phyloP scores from a whole-genome alignment of 2,113 vertebrate species.

The Pelecanoides urinatrix region DNA sequence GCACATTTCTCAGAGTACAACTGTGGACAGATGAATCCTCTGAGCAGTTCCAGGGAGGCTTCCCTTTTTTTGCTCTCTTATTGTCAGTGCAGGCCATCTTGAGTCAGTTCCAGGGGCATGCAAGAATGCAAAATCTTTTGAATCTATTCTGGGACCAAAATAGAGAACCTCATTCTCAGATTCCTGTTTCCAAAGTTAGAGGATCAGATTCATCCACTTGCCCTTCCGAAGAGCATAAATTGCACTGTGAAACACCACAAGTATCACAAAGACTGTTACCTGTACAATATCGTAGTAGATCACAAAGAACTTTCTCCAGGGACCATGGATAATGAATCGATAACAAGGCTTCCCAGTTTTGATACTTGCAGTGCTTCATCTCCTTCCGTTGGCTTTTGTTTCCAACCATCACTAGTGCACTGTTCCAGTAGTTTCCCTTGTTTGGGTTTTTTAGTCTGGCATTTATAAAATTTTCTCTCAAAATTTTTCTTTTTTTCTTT shows the following conservation, averaged over 20 bases:
- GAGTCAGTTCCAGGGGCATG: background rate
- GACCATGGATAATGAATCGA: accelerated
- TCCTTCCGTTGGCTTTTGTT: background rate
- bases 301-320: background rate
- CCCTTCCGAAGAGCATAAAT: background rate
- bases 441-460: background rate
- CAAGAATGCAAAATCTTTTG: background rate
- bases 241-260: background rate
- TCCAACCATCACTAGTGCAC: background rate
- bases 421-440: background rate
- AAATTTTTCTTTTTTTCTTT: background rate
- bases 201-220: background rate
- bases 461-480: background rate
- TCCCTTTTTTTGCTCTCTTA: background rate
- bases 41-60: background rate
- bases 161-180: background rate
- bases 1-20: background rate
- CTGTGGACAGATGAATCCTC: background rate
- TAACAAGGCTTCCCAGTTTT: background rate
- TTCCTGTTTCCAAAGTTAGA: background rate
- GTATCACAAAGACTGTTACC: no score
- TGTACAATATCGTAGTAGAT: accelerated
- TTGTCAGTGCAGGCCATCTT: background rate
- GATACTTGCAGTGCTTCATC: background rate
- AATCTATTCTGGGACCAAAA: background rate